phyloP scores from a whole-genome alignment of 2,113 vertebrate genomes.

The Salvelinus sp. region DNA sequence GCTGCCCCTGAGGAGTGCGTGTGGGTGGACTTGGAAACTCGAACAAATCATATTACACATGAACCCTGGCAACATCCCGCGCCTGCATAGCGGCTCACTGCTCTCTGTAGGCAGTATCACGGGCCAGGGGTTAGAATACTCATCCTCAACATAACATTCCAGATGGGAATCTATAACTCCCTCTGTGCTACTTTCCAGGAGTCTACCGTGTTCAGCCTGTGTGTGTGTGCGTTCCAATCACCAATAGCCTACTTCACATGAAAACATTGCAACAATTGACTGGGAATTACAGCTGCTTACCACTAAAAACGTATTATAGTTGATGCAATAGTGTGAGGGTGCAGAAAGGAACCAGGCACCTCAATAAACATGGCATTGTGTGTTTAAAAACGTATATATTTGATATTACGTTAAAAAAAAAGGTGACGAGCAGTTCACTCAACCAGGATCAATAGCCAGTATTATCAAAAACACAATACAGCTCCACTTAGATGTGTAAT shows the following conservation, averaged over 20 bases:
- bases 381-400: no score
- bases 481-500: slow-evolving; percentile 44
- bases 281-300: no score
- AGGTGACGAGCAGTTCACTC: no score
- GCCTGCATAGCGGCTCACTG: slow-evolving; percentile 55
- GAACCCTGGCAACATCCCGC: slow-evolving; percentile 69
- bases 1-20: slow-evolving; percentile 71
- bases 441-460: background rate
- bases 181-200: slow-evolving; percentile 1
- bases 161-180: slow-evolving; percentile 1
- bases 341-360: no score
- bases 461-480: slow-evolving; percentile 26
- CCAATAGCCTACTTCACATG: no score
- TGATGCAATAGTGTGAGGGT: no score
- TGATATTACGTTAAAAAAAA: no score
- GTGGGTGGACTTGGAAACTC: slow-evolving; percentile 74
- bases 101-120: slow-evolving; percentile 72
- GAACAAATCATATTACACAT: slow-evolving; percentile 75
- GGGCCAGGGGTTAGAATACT: slow-evolving; percentile 68
- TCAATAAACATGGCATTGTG: no score
- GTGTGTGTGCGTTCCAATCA: no score
- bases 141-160: slow-evolving; percentile 62
- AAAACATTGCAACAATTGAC: no score
- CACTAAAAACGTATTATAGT: no score
- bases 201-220: no score